phyloP scores from a whole-genome alignment of 1,140 invertebrate species.

The Coboldia fuscipes region DNA sequence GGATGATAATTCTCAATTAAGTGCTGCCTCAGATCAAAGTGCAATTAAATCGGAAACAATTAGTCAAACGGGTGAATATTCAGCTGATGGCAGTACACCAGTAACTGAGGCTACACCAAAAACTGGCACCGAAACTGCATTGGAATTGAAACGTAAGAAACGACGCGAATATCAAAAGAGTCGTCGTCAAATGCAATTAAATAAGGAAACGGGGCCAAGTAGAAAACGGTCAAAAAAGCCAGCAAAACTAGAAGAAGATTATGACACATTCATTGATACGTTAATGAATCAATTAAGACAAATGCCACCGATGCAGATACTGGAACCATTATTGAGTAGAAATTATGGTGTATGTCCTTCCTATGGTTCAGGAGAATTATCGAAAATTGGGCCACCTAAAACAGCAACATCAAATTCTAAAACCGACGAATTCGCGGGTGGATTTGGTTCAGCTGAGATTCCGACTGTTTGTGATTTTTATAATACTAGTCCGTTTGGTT shows the following conservation, averaged over 20 bases:
- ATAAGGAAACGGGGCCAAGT: slow-evolving; percentile 25
- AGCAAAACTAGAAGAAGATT: slow-evolving; percentile 74
- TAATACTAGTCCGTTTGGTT: slow-evolving; percentile 62
- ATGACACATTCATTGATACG: slow-evolving; percentile 73
- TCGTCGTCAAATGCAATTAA: slow-evolving; percentile 35
- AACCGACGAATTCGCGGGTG: slow-evolving; percentile 55
- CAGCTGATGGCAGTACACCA: slow-evolving; percentile 13
- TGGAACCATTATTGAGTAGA: slow-evolving; percentile 66
- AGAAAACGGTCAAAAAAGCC: slow-evolving; percentile 68
- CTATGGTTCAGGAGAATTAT: slow-evolving; percentile 58
- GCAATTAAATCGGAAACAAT: slow-evolving; percentile 31
- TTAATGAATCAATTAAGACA: slow-evolving; percentile 64
- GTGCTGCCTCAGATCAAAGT: slow-evolving; percentile 31
- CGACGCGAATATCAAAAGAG: slow-evolving; percentile 68
- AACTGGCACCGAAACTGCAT: slow-evolving; percentile 24
- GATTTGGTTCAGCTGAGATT: slow-evolving; percentile 49
- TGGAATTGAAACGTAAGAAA: slow-evolving; percentile 45
- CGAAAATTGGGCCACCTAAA: slow-evolving; percentile 39
- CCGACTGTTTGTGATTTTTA: slow-evolving; percentile 55
- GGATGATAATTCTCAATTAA: slow-evolving; percentile 34
- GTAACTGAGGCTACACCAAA: slow-evolving; percentile 14
- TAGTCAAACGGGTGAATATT: slow-evolving; percentile 10
- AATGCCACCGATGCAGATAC: slow-evolving; percentile 63
- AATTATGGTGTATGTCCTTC: slow-evolving; percentile 63
- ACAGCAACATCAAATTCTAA: slow-evolving; percentile 43